phyloP scores from a whole-genome alignment of 2,113 vertebrate species.

The Montifringilla adamsi region DNA sequence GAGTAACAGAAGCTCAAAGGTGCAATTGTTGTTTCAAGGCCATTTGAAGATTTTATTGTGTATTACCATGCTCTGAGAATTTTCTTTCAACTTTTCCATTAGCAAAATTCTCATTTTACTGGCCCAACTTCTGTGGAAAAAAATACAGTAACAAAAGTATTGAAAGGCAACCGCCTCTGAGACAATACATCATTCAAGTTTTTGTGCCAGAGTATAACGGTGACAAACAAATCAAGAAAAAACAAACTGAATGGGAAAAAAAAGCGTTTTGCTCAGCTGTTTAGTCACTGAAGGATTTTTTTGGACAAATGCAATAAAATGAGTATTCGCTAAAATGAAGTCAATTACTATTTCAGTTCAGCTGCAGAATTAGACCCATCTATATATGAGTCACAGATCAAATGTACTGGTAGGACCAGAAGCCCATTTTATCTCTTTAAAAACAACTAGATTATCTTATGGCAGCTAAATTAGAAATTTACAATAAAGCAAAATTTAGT shows the following conservation, averaged over 20 bases:
- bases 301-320: background rate
- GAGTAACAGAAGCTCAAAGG: background rate
- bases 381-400: background rate
- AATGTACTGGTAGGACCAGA: background rate
- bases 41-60: constrained; percentile 8
- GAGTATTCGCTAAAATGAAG: background rate
- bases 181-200: background rate
- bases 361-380: background rate
- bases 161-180: constrained; percentile 31
- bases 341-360: background rate
- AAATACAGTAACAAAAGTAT: constrained; percentile 37
- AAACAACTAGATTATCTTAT: background rate
- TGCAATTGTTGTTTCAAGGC: constrained; percentile 4
- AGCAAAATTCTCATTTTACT: constrained; percentile 59
- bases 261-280: constrained; percentile 12
- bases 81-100: constrained; percentile 59
- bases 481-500: background rate
- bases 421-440: background rate
- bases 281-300: background rate
- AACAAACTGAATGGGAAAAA: background rate
- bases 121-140: constrained; percentile 52
- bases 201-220: background rate
- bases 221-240: background rate
- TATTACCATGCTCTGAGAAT: constrained; percentile 43
- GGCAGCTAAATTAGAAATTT: background rate